Conservation (phyloP, 2,888 invertebrate species). For the Danaus chrysippus region DNA sequence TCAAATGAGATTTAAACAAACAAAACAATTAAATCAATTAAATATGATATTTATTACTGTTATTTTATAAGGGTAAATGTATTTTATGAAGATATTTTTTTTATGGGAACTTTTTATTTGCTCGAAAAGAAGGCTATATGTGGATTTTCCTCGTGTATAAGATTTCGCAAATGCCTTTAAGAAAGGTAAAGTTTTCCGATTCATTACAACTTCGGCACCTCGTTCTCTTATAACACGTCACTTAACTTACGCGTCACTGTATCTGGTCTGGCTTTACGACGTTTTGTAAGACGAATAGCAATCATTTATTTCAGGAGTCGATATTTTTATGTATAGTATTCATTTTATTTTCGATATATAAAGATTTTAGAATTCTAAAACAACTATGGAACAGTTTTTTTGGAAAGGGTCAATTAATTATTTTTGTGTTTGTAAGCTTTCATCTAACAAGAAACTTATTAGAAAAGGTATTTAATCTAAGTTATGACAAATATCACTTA, state of each 20-base stretch:
- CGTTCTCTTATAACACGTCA: conserved; percentile 28
- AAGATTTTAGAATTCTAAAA: too few relatives aligned
- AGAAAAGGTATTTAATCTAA: too few relatives aligned
- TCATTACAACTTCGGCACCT: conserved; percentile 47
- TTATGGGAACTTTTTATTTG: not conserved
- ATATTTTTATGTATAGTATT: not conserved
- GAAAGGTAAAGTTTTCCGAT: conserved; percentile 46
- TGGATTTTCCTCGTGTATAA: conserved; percentile 27
- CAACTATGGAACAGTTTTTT: too few relatives aligned
- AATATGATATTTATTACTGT: too few relatives aligned
- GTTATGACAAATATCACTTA: too few relatives aligned
- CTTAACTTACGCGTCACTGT: conserved; percentile 25
- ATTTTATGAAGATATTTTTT: not conserved
- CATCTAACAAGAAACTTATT: too few relatives aligned
- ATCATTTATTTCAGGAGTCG: not conserved
- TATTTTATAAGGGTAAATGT: too few relatives aligned
- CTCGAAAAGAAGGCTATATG: conserved; percentile 9
- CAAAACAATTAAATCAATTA: too few relatives aligned
- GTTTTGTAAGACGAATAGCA: not conserved
- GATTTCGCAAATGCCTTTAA: conserved; percentile 44
- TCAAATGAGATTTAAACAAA: too few relatives aligned
- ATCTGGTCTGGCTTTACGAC: conserved; percentile 18
- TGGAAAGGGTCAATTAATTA: too few relatives aligned
- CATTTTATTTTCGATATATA: too few relatives aligned
- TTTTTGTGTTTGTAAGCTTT: too few relatives aligned